Percentiles rank a stretch among this genome's conserved stretches.
Evolutionary conservation across 2,888 invertebrate genomes (phyloP).

Genomic region (Dynastes grantii): DNA sequence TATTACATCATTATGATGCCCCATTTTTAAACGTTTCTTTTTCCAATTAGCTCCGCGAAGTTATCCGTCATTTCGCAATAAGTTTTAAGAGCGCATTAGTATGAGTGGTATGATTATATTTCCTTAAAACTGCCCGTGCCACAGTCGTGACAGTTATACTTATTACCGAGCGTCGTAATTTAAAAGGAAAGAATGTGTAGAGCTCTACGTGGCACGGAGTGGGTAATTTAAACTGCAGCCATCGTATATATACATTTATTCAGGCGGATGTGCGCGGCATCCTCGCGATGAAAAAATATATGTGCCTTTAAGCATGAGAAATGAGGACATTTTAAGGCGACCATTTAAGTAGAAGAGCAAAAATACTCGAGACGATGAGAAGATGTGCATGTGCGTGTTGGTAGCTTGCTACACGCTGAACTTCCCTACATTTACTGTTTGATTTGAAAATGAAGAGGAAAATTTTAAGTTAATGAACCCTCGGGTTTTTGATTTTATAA

Average conservation of each 20-base stretch:
- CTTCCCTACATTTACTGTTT: too few species aligned
- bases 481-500: too few species aligned
- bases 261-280: neutral
- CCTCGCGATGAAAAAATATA: neutral
- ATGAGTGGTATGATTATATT: neutral
- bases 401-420: too few species aligned
- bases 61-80: constrained; percentile 12
- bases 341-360: too few species aligned
- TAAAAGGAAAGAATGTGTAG: constrained; percentile 1
- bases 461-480: too few species aligned
- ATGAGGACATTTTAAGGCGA: neutral
- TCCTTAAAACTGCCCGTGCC: constrained; percentile 1
- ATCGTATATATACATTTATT: constrained; percentile 15
- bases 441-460: neutral
- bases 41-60: neutral
- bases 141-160: neutral
- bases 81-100: neutral
- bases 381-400: too few species aligned
- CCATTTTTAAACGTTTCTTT: neutral
- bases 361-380: too few species aligned
- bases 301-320: constrained; percentile 2
- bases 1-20: neutral
- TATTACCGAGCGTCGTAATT: constrained; percentile 3
- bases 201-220: neutral
- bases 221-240: constrained; percentile 16